Conservation (phyloP, 1,140 invertebrate species). For the Drosophila bipectinata region DNA sequence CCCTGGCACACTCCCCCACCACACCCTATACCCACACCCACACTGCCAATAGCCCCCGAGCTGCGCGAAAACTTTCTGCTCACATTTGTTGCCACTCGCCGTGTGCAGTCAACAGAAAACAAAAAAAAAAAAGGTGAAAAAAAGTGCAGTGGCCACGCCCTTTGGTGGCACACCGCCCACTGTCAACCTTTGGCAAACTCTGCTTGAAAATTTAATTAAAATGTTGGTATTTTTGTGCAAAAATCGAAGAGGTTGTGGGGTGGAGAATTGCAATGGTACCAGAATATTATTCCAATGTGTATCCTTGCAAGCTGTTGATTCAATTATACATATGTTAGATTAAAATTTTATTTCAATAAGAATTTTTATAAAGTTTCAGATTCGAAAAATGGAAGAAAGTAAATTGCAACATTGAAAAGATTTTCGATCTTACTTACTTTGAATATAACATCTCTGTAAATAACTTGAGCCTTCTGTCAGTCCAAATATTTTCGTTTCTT, state of each 20-base stretch:
- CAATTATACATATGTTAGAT: slow-evolving; percentile 53
- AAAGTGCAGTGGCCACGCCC: slow-evolving; percentile 35
- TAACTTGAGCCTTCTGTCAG: too few species aligned
- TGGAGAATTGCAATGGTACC: background rate
- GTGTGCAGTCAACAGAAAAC: slow-evolving; percentile 57
- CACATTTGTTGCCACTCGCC: slow-evolving; percentile 42
- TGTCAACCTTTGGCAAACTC: slow-evolving; percentile 65
- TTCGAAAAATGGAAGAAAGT: too few species aligned
- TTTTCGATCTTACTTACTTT: too few species aligned
- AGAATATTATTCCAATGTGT: slow-evolving; percentile 15
- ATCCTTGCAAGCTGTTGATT: slow-evolving; percentile 37
- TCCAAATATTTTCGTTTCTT: background rate
- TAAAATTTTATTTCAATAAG: slow-evolving; percentile 25
- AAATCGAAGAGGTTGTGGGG: background rate
- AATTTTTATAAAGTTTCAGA: too few species aligned
- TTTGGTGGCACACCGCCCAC: slow-evolving; percentile 1
- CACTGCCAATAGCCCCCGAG: slow-evolving; percentile 8
- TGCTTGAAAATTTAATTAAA: slow-evolving; percentile 79
- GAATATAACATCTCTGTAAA: too few species aligned
- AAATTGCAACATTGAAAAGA: too few species aligned
- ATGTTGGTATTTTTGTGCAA: slow-evolving; percentile 62
- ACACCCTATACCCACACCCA: slow-evolving; percentile 2
- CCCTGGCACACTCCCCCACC: slow-evolving; percentile 1
- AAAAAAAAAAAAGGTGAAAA: slow-evolving; percentile 8
- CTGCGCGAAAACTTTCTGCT: slow-evolving; percentile 58